Conservation (phyloP, 2,888 invertebrate species). For the Linnaemya tessellans region DNA sequence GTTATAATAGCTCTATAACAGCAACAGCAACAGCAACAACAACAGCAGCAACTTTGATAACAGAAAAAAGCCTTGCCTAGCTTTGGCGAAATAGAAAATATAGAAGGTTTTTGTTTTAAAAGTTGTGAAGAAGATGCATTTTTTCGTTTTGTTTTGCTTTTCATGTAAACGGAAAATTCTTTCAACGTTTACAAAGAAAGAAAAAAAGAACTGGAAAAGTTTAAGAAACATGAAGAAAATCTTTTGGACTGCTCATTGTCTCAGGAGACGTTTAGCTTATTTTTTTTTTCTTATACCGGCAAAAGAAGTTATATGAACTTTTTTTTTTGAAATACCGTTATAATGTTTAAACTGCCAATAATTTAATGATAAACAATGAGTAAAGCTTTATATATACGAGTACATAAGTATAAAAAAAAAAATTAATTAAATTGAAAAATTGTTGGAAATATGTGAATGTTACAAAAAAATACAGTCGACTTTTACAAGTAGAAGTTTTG, state of each 20-base stretch:
- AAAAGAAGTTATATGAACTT: slow-evolving; percentile 38
- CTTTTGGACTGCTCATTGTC: slow-evolving; percentile 67
- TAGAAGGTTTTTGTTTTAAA: slow-evolving; percentile 47
- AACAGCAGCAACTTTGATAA: slow-evolving; percentile 44
- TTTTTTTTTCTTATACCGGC: slow-evolving; percentile 24
- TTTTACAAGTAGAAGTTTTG: not conserved
- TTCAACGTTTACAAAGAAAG: slow-evolving; percentile 25
- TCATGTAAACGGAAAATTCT: slow-evolving; percentile 60
- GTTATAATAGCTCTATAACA: slow-evolving; percentile 65
- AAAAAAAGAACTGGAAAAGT: slow-evolving; percentile 17
- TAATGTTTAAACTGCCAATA: slow-evolving; percentile 69
- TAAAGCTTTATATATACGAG: slow-evolving; percentile 38
- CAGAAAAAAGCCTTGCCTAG: slow-evolving; percentile 53
- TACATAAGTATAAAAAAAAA: not conserved
- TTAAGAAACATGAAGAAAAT: slow-evolving; percentile 52
- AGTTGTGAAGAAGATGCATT: slow-evolving; percentile 67
- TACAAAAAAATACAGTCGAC: not conserved
- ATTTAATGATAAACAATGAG: slow-evolving; percentile 70
- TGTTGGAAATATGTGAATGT: slow-evolving; percentile 12
- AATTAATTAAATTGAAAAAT: slow-evolving; percentile 50
- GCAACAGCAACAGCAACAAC: slow-evolving; percentile 45
- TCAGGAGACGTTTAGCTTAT: slow-evolving; percentile 64
- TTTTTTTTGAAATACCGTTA: slow-evolving; percentile 66
- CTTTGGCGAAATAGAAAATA: slow-evolving; percentile 10
- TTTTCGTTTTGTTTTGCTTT: slow-evolving; percentile 53